Evolutionary conservation across 1,140 invertebrate species (phyloP), one percentile per base, ranked within the genome.

Genomic region (Ostrea denselamellosa): DNA sequence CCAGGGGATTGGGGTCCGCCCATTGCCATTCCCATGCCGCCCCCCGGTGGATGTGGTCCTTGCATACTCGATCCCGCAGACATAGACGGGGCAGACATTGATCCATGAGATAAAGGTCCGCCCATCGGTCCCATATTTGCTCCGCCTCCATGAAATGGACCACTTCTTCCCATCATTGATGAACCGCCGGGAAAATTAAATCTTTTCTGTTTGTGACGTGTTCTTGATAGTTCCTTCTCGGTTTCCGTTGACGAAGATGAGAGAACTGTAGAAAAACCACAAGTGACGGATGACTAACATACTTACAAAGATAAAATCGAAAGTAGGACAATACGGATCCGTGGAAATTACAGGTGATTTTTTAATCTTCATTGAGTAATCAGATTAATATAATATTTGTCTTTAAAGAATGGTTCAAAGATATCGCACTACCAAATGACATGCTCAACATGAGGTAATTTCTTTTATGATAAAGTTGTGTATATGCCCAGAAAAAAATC

Each of bases 1-100:
- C 87, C 87, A 5, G 85, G 71, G 19, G 85, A 86, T 17, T 65
- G 28, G 4, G 84, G 87, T 17, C 88, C 88, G 19, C 77, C 83
- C 82, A 86, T 84, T 28, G 88, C 85, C 12, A 85, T 85, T 17
- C 84, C 86, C 17, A 54, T 77, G 0, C 83, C 22, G 7, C 86
- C 86, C 12, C 87, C 87, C 9, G 68, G 65, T 56, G 85, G 56
- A 8, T 51, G 54, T 22, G 85, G 85, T 19, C 88, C 88, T 8
- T 17, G 51, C 81, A 89, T 86, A 54, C 87, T 62, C 9, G 83
- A 54, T 19, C 85, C 85, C 14, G n/a, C 17, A 4, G 25, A 19
- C 83, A 84, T 84, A 3, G 83, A 84, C 9, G 71, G 83, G 82
- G 84, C 84, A 10, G 34, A n/a, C 19, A 65, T 65, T 58, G 84